Evolutionary conservation across 2,888 invertebrate species (phyloP).

Genomic region (Plutella xylostella): DNA sequence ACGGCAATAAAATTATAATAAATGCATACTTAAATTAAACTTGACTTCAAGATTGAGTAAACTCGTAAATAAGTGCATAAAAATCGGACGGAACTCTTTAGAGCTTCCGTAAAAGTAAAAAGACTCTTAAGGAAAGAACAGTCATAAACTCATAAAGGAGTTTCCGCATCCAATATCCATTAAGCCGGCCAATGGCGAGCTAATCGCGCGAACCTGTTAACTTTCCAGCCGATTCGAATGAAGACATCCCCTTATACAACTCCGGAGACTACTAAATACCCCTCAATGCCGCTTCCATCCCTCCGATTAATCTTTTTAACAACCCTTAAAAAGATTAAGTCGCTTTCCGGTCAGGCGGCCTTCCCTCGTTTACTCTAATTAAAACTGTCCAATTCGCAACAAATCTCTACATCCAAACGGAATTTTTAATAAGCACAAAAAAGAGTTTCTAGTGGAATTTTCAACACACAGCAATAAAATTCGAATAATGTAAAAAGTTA

Average conservation of each 20-base stretch:
- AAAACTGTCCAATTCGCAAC: conserved; percentile 28
- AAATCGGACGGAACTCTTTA: too few relatives aligned
- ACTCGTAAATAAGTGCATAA: background rate
- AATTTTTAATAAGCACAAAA: too few relatives aligned
- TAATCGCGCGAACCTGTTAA: conserved; percentile 35
- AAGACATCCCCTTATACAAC: conserved; percentile 25
- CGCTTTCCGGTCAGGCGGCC: conserved; percentile 21
- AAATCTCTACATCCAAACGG: too few relatives aligned
- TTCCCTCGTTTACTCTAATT: conserved; percentile 31
- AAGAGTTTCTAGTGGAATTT: too few relatives aligned
- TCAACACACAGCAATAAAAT: too few relatives aligned
- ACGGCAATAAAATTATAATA: background rate
- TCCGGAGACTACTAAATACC: conserved; percentile 46
- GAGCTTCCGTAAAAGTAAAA: too few relatives aligned
- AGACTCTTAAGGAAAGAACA: background rate
- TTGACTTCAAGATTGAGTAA: background rate
- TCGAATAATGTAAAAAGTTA: too few relatives aligned
- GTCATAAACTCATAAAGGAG: background rate
- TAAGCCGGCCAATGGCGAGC: conserved; percentile 22
- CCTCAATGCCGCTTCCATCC: conserved; percentile 41
- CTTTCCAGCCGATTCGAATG: conserved; percentile 20
- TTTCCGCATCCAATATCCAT: conserved; percentile 22
- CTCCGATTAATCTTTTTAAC: conserved; percentile 55
- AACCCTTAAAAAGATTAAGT: conserved; percentile 35
- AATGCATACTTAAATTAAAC: background rate